Base-by-base conservation (phyloP, 1,140 invertebrate species). In the Aradophagus sp. region DNA sequence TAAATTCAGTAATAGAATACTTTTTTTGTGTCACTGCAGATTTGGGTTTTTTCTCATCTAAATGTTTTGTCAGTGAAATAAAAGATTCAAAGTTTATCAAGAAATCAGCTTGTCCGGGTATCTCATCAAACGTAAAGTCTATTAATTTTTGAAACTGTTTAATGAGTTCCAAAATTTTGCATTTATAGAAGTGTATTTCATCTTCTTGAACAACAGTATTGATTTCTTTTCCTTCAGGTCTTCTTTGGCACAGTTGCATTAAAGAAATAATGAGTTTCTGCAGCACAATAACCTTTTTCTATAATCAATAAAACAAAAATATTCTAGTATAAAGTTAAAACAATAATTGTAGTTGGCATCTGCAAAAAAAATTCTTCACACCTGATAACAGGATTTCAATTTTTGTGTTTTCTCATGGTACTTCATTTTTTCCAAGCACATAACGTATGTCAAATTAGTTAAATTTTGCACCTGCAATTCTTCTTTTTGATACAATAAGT, bases 71-170 rank as follows among this genome's bases (percentile, higher is more conserved):
- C 29, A 78, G 75, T 8, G 74, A 53, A 58, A 85, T 68, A 59
- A 84, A 73, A 50, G 84, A 81, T 35, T 85, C 74, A 2, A 82
- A 50, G 38, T 71, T 77, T 27, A 87, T 59, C 8, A 87, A 61
- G 77, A 83, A 87, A 38, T 86, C 80, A 0, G 83, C 82, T 72
- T 86, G 86, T 0, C 79, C 81, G 7, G 86, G 86, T 1, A 78
- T 34, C 0, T 80, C 55, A 12, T 77, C 53, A 31, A 87, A 78
- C 2, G 80, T 77, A 39, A 82, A 86, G 66, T 87, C 78, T 16
- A 87, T 85, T 50, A 87, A 86, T 50, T 86, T 87, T 62, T 87
- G 80, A 73, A 83, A 87, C 52, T 87, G 77, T 38, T 72, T 63
- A 8, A 82, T 55, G 27, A 87, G 77, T 50, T 81, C 72, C 0